Evolutionary conservation across 2,797 vertebrate genomes (phyloP).

Genomic region (Microcaecilia unicolor): DNA sequence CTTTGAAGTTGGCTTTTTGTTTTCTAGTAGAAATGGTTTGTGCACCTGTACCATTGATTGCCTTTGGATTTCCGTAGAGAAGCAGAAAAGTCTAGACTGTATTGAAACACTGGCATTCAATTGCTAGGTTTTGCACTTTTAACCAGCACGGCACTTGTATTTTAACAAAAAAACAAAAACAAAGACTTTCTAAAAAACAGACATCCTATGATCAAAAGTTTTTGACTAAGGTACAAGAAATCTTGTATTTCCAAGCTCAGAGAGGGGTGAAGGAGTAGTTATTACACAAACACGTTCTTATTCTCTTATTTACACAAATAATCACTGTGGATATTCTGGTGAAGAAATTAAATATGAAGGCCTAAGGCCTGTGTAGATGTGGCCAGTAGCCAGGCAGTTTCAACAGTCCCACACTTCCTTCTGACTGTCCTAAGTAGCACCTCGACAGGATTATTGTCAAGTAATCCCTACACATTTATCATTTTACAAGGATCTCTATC

Average conservation of each 20-base stretch:
- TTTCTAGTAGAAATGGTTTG: too few species aligned
- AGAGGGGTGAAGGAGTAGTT: conserved; percentile 53
- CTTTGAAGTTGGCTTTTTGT: too few species aligned
- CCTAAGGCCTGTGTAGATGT: too few species aligned
- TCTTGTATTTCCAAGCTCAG: conserved; percentile 43
- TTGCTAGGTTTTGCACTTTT: conserved; percentile 58
- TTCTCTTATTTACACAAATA: conserved; percentile 47
- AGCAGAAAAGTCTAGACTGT: conserved; percentile 36
- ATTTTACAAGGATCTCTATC: too few species aligned
- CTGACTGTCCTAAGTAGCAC: too few species aligned
- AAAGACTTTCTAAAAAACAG: conserved; percentile 79
- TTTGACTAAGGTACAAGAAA: conserved; percentile 62
- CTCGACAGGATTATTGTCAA: too few species aligned
- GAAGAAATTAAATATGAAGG: too few species aligned
- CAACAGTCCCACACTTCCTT: too few species aligned
- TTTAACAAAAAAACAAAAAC: conserved; percentile 58
- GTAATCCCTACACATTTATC: too few species aligned
- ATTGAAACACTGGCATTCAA: conserved; percentile 50
- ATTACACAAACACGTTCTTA: conserved; percentile 33
- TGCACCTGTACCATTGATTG: accelerated
- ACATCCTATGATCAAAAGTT: conserved; percentile 71
- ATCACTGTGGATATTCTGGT: neutral
- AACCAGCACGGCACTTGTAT: conserved; percentile 57
- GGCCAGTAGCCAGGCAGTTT: too few species aligned
- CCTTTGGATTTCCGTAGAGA: conserved; percentile 6